A percentile compares a stretch with the other conserved stretches of the same genome.
Evolutionary conservation across 53 echinoderm and acorn worm species (phyloP).

Genomic region (Echinarachnius parma): DNA sequence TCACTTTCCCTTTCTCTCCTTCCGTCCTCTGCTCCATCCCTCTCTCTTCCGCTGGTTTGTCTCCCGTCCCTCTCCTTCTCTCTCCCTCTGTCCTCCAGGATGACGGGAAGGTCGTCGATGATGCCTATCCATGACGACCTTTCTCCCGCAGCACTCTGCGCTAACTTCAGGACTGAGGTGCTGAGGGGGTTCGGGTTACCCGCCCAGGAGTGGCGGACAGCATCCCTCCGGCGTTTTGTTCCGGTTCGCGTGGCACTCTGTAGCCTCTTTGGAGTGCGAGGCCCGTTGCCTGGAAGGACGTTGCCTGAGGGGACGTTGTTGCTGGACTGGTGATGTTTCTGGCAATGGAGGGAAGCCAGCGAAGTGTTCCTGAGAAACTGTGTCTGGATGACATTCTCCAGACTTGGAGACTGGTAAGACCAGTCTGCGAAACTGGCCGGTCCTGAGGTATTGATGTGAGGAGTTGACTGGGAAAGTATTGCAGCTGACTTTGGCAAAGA

Average conservation of each 20-base stretch:
- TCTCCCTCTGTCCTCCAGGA: constrained; percentile 11
- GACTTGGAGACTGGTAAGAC: constrained; percentile 22
- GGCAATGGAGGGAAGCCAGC: not conserved
- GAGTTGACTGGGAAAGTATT: constrained; percentile 23
- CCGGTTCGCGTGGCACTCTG: constrained; percentile 5
- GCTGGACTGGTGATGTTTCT: not conserved
- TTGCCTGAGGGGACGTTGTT: not conserved
- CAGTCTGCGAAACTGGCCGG: not conserved
- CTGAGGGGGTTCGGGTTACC: constrained; percentile 22
- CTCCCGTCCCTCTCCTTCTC: constrained; percentile 3
- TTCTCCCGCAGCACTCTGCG: constrained; percentile 16
- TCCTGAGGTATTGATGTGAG: not conserved
- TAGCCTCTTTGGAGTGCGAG: constrained; percentile 4
- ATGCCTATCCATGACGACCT: constrained; percentile 16
- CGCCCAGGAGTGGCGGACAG: constrained; percentile 34
- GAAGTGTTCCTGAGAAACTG: constrained; percentile 41
- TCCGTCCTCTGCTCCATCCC: not conserved
- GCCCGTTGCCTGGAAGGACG: not conserved
- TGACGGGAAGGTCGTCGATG: constrained; percentile 21
- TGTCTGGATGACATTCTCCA: constrained; percentile 28
- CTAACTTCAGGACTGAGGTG: constrained; percentile 17
- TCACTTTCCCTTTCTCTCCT: not conserved
- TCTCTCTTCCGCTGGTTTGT: too few species aligned
- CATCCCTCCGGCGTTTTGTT: not conserved
- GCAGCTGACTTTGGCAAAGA: constrained; percentile 17